A percentile compares a stretch with the other conserved stretches of the same genome.
These are phyloP conservation scores for Shargacucullia verbasci DNA, from an alignment of 2,888 invertebrate species.

Conservation along the genomic window DNA sequence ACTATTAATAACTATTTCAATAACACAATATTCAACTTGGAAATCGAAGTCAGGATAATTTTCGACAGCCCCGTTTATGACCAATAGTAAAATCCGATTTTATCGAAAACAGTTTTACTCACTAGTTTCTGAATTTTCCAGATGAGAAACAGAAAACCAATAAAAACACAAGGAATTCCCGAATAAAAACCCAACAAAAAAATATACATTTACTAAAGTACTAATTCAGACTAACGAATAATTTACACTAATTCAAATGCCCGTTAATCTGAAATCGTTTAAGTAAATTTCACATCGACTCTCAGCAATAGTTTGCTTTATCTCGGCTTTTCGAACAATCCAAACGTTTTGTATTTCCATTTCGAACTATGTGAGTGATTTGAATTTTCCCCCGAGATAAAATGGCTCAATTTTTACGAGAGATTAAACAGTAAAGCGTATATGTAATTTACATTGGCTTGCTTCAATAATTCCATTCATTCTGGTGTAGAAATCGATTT, in stretches of 20 bases:
- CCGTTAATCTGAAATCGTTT: conserved; percentile 13
- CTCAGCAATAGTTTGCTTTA: conserved; percentile 1
- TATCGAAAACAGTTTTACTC: too few species aligned
- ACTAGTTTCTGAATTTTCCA: too few species aligned
- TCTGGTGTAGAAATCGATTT: conserved; percentile 4
- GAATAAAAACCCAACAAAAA: too few species aligned
- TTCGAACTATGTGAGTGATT: conserved; percentile 10
- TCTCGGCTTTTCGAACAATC: conserved; percentile 1
- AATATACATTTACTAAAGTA: too few species aligned
- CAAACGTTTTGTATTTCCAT: conserved; percentile 8
- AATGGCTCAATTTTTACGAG: conserved; percentile 11
- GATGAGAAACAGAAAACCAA: too few species aligned
- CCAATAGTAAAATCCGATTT: too few species aligned
- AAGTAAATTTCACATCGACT: conserved; percentile 17
- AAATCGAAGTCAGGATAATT: too few species aligned
- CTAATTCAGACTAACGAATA: too few species aligned
- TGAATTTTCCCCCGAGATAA: conserved; percentile 6
- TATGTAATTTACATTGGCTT: background rate
- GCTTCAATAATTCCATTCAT: background rate
- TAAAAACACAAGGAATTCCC: too few species aligned
- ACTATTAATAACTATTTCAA: too few species aligned
- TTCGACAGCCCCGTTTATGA: too few species aligned
- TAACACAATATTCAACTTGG: too few species aligned
- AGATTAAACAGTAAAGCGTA: conserved; percentile 2
- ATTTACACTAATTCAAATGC: conserved; percentile 2